Evolutionary conservation across 2,113 vertebrate genomes (phyloP).

Genomic region (Syngnathoides biaculeatus): DNA sequence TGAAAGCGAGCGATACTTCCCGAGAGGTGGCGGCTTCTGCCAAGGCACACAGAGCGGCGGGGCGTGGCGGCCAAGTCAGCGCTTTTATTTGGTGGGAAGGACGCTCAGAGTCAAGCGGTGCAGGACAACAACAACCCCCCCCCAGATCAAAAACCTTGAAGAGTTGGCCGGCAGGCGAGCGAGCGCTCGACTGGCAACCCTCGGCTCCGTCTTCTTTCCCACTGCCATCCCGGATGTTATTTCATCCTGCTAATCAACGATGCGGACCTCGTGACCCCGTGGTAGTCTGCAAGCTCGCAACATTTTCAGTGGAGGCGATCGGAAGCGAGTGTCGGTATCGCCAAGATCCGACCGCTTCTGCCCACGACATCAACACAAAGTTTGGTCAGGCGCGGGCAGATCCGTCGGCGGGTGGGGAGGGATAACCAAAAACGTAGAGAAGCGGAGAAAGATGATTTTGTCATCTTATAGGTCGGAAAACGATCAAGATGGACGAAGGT

Average conservation of each 20-base stretch:
- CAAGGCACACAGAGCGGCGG: constrained; percentile 61
- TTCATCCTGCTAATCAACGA: constrained; percentile 68
- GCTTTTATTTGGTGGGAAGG: constrained; percentile 38
- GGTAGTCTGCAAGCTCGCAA: constrained; percentile 57
- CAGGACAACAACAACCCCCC: neutral
- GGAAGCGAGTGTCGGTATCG: neutral
- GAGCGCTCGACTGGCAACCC: constrained; percentile 21
- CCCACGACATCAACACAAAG: too few species aligned
- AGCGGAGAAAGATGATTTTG: too few species aligned
- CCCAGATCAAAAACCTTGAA: constrained; percentile 28
- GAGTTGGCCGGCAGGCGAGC: constrained; percentile 47
- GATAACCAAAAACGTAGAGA: neutral
- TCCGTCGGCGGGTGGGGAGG: neutral
- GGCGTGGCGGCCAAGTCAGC: constrained; percentile 58
- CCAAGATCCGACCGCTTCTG: neutral
- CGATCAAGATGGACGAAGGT: too few species aligned
- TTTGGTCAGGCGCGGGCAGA: neutral
- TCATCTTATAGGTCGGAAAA: too few species aligned
- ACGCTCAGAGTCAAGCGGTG: constrained; percentile 32
- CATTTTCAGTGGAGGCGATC: constrained; percentile 15
- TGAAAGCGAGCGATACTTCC: constrained; percentile 63
- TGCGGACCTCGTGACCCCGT: constrained; percentile 59
- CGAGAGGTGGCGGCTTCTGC: constrained; percentile 48
- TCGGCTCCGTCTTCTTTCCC: constrained; percentile 1
- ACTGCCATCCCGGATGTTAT: constrained; percentile 57